Evolutionary conservation across 2,113 vertebrate genomes (phyloP), one percentile per base, ranked within the genome.

Genomic region (Furnarius figulus): DNA sequence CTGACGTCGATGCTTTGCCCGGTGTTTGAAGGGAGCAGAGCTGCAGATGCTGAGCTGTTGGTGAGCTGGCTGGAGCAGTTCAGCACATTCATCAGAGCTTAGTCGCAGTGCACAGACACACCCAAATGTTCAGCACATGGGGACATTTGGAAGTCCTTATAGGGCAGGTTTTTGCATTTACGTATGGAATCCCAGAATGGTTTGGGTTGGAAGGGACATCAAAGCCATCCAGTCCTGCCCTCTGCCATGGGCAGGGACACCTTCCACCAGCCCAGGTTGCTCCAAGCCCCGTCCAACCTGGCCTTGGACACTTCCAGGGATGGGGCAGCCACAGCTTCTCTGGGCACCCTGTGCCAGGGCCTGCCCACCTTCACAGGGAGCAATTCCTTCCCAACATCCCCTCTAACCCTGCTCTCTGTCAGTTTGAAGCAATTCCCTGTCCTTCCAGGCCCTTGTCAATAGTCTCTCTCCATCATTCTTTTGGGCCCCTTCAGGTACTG

Each of bases 211-310:
- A 4, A 62, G 5, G 17, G 18, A 27, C 21, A 6, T 13, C 2
- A 23, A 62, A 62, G 0, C 3, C 16, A 21, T 1, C 39, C 24
- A 1, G 5, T 10, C 0, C 28, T n/a, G 13, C 13, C 14, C 30
- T 33, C 61, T 9, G 62, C 78, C 55, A 10, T 27, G n/a, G 31
- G 11, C 71, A 83, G 47, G 55, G 55, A 35, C 79, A 27, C 17
- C 71, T 83, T 0, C 21, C 79, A 55, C n/a, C 25, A 22, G 25
- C 39, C 78, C 70, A 89, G 62, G 62, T 24, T 61, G 70, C 78
- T 61, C 78, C 65, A 1, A 87, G 37, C 37, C 68, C 76, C 6
- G 23, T 28, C 77, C 87, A 89, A 0, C 62, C 71, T 89, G 78
- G n/a, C 62, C 55, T 89, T 62, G 71, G 78, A 1, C 78, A 89